Base-by-base conservation (phyloP, 2,113 vertebrate genomes). In the Pituophis catenifer region DNA sequence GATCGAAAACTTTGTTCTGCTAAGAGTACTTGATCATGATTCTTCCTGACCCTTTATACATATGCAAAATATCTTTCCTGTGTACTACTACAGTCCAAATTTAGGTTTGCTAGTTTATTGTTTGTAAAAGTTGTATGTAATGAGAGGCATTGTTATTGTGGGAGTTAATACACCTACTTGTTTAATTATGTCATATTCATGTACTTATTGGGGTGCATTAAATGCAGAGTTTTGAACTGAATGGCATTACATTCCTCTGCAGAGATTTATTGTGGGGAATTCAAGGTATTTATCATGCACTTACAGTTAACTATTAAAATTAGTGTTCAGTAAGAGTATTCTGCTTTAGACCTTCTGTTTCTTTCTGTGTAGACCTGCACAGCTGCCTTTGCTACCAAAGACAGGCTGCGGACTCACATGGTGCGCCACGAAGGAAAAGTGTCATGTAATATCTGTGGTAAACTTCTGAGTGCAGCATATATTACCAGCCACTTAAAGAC, bases 401-500 rank as follows among this genome's bases (percentile, higher is more conserved):
- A 99, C 98, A 98, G 99, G 94, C 98, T 99, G 96, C 98, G 99
- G 97, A 99, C 99, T 94, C 99, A 99, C 97, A 99, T 99, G 99
- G 99, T 99, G 96, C 98, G 99, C 96, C 99, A 99, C 38, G 99
- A 99, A 98, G 99, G 99, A 96, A 99, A 99, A 97, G 99, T 99
- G 96, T 99, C 99, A 86, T 99, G 99, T 97, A 99, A 99, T 97
- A 99, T 99, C 97, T 99, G 99, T 96, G 99, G 99, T 96, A 99
- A 99, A 98, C 99, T 99, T 98, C 98, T 99, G 94, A 99, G 99
- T 89, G 99, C 99, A 91, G 99, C 99, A 58, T 99, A 99, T 97
- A 99, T 99, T 97, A 99, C 99, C 97, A 99, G 99, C 98, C 99
- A 99, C 98, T 98, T 99, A 97, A 99, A 99, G 98, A 99, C 99